Base-by-base conservation (phyloP, 2,888 invertebrate species). In the Anticlea derivata region DNA sequence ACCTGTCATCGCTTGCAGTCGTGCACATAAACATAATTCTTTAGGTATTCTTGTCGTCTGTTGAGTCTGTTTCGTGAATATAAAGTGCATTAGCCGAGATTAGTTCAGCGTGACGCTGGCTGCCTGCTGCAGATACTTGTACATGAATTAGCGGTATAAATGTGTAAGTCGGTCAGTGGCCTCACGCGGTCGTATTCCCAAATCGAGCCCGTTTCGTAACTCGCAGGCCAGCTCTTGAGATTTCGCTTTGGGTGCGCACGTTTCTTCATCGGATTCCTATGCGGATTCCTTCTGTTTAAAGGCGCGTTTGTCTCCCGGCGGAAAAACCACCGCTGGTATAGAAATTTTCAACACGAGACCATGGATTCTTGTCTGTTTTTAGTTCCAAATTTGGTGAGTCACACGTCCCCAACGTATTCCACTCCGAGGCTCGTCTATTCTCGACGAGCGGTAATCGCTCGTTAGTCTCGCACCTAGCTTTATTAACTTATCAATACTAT, bases 401-500 rank as follows among this genome's bases (percentile, higher is more conserved):
- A 85, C 70, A 66, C 66, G 53, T 58, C 68, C 63, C 79, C 86
- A 78, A 84, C 73, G 75, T 84, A 87, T 86, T 84, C 86, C 65
- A 69, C 59, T 83, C 84, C 63, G 70, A 49, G 41, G 71, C 73
- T 66, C 68, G 70, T 78, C 82, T 83, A 80, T 80, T 78, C 81
- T 74, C 73, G 66, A 73, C 74, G 45, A 39, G 77, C 69, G 75
- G 78, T 82, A 83, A 83, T 81, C 84, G 82, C 85, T 87, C 86
- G 86, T 86, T 85, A 85, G 80, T 70, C 73, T 78, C 80, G 79
- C 83, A 76, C 82, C 79, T 82, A 68, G 77, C 78, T 86, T 83
- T 86, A 90, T 90, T 86, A 90, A 89, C 86, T 89, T 90, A 90
- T 90, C 89, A 87, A 86, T 85, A 87, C 88, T 83, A 90, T 90